These are phyloP conservation scores for Pterocles gutturalis DNA, from an alignment of 2,113 vertebrate genomes.

Conservation along the genomic window DNA sequence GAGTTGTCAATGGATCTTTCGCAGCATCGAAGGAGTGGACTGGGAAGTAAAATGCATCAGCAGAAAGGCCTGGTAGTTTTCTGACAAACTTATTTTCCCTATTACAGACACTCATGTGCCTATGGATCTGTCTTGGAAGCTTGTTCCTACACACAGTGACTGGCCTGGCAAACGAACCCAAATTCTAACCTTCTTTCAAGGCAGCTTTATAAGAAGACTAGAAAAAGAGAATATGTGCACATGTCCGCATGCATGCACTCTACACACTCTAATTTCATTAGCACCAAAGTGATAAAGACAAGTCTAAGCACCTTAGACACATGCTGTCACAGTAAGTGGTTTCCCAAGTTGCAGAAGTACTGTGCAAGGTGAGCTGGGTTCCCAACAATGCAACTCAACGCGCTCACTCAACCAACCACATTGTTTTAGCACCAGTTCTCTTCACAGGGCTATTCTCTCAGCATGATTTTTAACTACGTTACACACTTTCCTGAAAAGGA, in stretches of 20 bases:
- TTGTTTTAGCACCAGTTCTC: neutral
- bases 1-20: neutral
- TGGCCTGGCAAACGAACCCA: neutral
- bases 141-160: neutral
- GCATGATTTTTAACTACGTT: neutral
- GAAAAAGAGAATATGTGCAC: neutral
- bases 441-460: neutral
- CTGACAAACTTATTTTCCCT: neutral
- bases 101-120: neutral
- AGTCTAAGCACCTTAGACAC: neutral
- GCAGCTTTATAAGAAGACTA: neutral
- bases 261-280: neutral
- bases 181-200: neutral
- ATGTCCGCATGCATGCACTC: fast-evolving
- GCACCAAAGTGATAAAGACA: neutral
- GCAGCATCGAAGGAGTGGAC: neutral
- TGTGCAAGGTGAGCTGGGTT: neutral
- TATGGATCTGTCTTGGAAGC: neutral
- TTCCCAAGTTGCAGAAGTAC: neutral
- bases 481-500: neutral
- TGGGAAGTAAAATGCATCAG: neutral
- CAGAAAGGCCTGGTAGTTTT: neutral
- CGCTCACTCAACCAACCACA: neutral
- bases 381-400: neutral
- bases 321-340: neutral